Evolutionary conservation across 1,140 invertebrate genomes (phyloP).

Genomic region (Diuraphis noxia): DNA sequence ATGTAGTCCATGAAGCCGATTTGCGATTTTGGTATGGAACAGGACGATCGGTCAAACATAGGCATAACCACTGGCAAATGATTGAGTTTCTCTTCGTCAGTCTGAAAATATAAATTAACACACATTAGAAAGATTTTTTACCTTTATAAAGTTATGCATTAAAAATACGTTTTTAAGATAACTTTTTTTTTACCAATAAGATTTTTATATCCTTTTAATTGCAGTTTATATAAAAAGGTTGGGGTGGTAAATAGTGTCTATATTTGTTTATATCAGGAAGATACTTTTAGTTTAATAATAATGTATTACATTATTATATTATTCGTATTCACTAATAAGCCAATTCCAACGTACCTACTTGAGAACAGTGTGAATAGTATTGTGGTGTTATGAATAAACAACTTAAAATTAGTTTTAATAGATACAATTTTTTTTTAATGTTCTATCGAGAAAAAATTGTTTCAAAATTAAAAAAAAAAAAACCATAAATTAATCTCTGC

Average conservation of each 20-base stretch:
- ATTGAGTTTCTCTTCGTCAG: conserved; percentile 55
- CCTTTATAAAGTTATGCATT: background rate
- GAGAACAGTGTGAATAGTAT: no score
- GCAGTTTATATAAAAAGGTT: background rate
- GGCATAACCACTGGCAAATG: conserved; percentile 79
- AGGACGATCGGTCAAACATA: conserved; percentile 88
- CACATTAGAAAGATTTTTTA: background rate
- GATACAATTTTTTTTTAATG: background rate
- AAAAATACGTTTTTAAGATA: background rate
- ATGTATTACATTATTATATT: no score
- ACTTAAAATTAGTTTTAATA: background rate
- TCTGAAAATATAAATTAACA: conserved; percentile 30
- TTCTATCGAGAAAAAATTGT: background rate
- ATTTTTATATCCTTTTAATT: background rate
- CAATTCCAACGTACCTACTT: no score
- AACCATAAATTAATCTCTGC: background rate
- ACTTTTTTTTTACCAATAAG: background rate
- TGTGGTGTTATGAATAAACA: background rate
- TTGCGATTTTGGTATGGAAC: conserved; percentile 94
- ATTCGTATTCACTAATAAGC: no score
- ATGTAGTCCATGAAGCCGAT: conserved; percentile 96
- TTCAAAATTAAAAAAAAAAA: background rate
- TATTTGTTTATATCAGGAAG: background rate
- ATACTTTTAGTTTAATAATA: no score
- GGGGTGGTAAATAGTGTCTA: background rate